Evolutionary conservation across 2,113 vertebrate species (phyloP).

Genomic region (Microcebus griseorufus): DNA sequence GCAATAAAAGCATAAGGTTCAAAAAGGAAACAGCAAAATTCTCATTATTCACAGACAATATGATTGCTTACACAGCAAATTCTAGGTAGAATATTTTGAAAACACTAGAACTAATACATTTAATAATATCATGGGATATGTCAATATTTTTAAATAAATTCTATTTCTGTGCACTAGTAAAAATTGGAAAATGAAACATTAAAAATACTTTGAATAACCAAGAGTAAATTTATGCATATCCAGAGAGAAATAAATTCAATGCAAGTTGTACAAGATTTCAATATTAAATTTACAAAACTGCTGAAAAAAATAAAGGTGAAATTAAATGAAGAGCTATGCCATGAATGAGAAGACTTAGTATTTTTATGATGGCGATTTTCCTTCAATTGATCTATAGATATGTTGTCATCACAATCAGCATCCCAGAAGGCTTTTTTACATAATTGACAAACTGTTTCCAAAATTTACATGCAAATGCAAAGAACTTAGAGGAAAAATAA

Average conservation of each 20-base stretch:
- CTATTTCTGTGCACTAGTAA: not conserved
- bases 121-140: not conserved
- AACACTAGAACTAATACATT: not conserved
- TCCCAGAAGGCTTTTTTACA: not conserved
- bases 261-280: not conserved
- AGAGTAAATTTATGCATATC: not conserved
- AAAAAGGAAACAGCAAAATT: not conserved
- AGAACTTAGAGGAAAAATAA: not conserved
- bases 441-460: not conserved
- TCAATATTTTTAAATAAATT: not conserved
- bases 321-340: not conserved
- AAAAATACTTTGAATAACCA: not conserved
- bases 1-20: not conserved
- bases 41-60: not conserved
- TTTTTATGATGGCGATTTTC: not conserved
- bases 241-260: not conserved
- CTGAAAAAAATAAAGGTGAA: not conserved
- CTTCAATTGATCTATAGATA: not conserved
- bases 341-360: not conserved
- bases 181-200: not conserved
- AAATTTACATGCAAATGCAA: constrained; percentile 3
- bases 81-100: not conserved
- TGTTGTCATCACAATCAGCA: not conserved
- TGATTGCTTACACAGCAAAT: not conserved
- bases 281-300: not conserved